Percentiles rank a stretch among this genome's conserved stretches.
phyloP scores from a whole-genome alignment of 37 sponge, comb jelly and placozoan genomes.

The Hexactinellida sp. region DNA sequence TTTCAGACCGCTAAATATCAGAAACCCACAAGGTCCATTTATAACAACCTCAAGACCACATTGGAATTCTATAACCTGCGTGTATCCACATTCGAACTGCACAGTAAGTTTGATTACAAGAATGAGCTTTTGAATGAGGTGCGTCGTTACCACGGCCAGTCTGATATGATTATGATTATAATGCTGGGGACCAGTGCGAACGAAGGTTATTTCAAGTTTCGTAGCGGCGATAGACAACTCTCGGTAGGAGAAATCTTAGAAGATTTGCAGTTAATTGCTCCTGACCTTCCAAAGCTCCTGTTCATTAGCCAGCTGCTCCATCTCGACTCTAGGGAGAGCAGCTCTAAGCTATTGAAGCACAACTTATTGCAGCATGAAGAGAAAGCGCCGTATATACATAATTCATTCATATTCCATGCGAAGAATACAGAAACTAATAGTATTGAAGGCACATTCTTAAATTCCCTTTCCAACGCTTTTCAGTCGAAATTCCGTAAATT shows the following conservation, averaged over 20 bases:
- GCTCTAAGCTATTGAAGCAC: not conserved
- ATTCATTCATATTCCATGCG: not conserved
- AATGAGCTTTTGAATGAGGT: not conserved
- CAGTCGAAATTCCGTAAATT: slow-evolving; percentile 4
- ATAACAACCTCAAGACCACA: not conserved
- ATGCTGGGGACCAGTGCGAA: not conserved
- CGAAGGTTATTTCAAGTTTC: not conserved
- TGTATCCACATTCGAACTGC: not conserved
- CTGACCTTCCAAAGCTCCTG: not conserved
- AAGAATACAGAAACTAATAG: not conserved
- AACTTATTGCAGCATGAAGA: not conserved
- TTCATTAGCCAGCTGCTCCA: not conserved
- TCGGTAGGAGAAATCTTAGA: not conserved
- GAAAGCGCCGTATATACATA: not conserved
- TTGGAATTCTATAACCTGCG: not conserved
- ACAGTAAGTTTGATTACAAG: not conserved
- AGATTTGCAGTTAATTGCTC: not conserved
- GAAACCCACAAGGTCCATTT: not conserved
- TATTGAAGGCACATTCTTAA: not conserved
- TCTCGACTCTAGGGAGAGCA: not conserved
- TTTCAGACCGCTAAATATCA: not conserved
- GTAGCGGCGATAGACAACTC: not conserved
- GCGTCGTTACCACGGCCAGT: not conserved
- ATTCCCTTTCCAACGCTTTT: not conserved
- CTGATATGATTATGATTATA: not conserved